phyloP scores from a whole-genome alignment of 2,888 invertebrate species.

The Saturnia japonica region DNA sequence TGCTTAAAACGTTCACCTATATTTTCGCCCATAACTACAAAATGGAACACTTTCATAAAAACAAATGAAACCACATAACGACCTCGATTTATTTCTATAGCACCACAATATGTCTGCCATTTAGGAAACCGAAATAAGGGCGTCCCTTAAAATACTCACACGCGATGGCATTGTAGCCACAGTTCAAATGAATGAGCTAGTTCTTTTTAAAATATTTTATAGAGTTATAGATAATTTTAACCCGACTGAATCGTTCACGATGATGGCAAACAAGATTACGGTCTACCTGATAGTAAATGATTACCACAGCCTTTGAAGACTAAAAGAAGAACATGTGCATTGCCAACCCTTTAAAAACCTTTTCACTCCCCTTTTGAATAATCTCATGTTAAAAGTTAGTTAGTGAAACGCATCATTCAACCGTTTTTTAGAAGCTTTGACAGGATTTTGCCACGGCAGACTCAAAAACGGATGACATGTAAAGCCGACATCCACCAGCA shows the following conservation, averaged over 20 bases:
- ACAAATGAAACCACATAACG: neutral
- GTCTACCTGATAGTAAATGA: too few species aligned
- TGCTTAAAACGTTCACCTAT: neutral
- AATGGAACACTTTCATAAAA: neutral
- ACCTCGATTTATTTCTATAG: constrained; percentile 2
- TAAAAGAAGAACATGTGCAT: too few species aligned
- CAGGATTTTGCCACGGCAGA: neutral
- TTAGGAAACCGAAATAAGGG: constrained; percentile 10
- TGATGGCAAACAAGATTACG: too few species aligned
- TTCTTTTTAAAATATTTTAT: neutral
- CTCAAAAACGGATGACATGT: neutral
- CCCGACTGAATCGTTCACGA: too few species aligned
- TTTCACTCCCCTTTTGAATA: too few species aligned
- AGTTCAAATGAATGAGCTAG: neutral
- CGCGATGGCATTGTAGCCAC: neutral
- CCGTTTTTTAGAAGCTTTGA: neutral
- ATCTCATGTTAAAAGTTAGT: too few species aligned
- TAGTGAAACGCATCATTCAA: neutral
- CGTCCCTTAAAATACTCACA: neutral
- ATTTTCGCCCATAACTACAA: neutral
- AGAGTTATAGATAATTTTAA: neutral
- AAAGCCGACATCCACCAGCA: neutral
- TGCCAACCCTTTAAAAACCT: too few species aligned
- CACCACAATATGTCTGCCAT: neutral
- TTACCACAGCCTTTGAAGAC: too few species aligned